phyloP scores from a whole-genome alignment of 1,140 invertebrate genomes.

The Musca vetustissima region DNA sequence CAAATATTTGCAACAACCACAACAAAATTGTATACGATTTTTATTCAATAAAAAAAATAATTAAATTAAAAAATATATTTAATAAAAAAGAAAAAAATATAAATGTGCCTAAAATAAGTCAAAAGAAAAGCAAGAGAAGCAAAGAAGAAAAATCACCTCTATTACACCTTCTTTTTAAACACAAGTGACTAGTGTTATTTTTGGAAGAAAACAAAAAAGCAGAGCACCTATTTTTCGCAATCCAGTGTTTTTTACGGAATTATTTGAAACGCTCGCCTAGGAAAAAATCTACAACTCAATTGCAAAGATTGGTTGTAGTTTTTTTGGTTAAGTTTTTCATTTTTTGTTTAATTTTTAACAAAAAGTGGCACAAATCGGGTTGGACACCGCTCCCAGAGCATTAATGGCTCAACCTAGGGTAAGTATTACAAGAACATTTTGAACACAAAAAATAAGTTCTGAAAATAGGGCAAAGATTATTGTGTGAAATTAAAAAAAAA shows the following conservation, averaged over 20 bases:
- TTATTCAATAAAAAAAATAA: conserved; percentile 5
- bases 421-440: conserved; percentile 34
- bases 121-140: no score
- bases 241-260: no score
- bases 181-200: conserved; percentile 4
- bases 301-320: neutral
- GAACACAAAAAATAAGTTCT: no score
- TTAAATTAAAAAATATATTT: neutral
- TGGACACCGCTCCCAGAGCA: conserved; percentile 57
- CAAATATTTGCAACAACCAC: neutral
- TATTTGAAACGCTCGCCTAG: no score
- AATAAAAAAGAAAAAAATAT: neutral
- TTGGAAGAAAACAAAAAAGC: neutral
- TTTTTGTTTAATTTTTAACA: conserved; percentile 7
- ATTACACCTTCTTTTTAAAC: neutral
- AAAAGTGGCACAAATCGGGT: conserved; percentile 58
- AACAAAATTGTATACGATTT: conserved; percentile 3
- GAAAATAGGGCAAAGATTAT: no score
- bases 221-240: neutral
- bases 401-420: conserved; percentile 58
- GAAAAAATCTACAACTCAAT: conserved; percentile 18
- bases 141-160: no score
- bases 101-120: no score
- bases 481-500: no score
- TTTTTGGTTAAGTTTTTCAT: neutral